These are phyloP conservation scores for Gymnoscopelus microlampas DNA, from an alignment of 2,797 vertebrate species.

Conservation along the genomic window DNA sequence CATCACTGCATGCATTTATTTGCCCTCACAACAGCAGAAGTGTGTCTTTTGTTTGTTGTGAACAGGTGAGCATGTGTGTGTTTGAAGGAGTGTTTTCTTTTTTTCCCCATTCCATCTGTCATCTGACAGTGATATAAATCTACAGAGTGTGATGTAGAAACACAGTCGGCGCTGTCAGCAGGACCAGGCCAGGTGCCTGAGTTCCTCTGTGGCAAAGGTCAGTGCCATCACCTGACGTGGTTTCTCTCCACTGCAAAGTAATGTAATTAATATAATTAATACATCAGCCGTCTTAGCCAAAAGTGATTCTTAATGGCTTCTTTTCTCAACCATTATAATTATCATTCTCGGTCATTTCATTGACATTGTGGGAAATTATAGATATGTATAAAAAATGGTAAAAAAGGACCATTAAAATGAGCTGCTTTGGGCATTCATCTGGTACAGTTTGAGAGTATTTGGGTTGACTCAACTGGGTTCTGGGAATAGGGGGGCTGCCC, in stretches of 20 bases:
- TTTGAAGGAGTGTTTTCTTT: constrained; percentile 3
- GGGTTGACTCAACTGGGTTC: no score
- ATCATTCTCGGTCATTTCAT: no score
- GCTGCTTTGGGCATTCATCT: no score
- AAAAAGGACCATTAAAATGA: no score
- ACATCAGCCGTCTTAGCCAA: background rate
- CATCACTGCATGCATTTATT: constrained; percentile 13
- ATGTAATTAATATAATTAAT: no score
- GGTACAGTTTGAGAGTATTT: no score
- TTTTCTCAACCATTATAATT: no score
- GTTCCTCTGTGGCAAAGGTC: constrained; percentile 41
- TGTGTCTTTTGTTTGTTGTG: constrained; percentile 57
- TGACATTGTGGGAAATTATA: no score
- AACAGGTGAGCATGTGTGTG: constrained; percentile 43
- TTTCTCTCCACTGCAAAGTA: constrained; percentile 12
- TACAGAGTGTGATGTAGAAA: constrained; percentile 24
- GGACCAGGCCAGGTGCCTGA: constrained; percentile 22
- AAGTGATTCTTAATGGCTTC: background rate
- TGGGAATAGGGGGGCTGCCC: no score
- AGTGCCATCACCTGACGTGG: constrained; percentile 19
- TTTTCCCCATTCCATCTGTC: constrained; percentile 29
- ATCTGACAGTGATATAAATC: constrained; percentile 19
- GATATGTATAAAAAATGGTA: no score
- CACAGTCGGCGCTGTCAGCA: constrained; percentile 23
- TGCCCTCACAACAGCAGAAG: constrained; percentile 59